Conservation (phyloP, 2,888 invertebrate species). For the Drosophila ustulata region DNA sequence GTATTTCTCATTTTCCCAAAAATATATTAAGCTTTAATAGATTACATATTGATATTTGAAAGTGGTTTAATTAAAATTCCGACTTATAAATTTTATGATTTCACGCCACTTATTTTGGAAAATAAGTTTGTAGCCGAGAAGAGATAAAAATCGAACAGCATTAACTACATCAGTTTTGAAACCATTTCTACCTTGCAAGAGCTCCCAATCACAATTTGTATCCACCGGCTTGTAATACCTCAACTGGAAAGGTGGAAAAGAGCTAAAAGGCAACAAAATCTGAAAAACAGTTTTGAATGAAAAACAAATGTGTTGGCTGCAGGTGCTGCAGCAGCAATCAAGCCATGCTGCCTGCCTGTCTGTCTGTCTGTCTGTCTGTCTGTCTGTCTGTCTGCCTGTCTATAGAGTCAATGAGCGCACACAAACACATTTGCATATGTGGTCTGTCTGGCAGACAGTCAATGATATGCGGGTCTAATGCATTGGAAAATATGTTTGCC, state of each 20-base stretch:
- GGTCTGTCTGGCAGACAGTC: slow-evolving; percentile 22
- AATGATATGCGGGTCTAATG: slow-evolving; percentile 76
- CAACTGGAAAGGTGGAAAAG: slow-evolving; percentile 9
- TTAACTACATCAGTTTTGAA: not conserved
- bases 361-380: slow-evolving; percentile 27
- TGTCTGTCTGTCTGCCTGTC: slow-evolving; percentile 31
- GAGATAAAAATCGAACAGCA: not conserved
- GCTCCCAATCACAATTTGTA: slow-evolving; percentile 2
- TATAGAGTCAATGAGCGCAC: slow-evolving; percentile 43
- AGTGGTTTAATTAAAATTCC: not conserved
- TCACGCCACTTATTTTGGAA: not conserved
- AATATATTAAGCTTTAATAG: not conserved
- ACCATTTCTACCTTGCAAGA: not conserved
- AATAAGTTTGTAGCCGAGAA: not conserved
- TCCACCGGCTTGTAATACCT: slow-evolving; percentile 14
- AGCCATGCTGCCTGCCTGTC: slow-evolving; percentile 43
- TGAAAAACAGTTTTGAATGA: slow-evolving; percentile 54
- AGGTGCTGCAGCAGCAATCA: slow-evolving; percentile 69
- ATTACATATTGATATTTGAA: not conserved
- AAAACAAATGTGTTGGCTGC: slow-evolving; percentile 44
- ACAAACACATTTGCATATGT: slow-evolving; percentile 34
- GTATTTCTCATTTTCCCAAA: not conserved
- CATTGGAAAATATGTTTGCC: slow-evolving; percentile 66
- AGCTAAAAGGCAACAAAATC: slow-evolving; percentile 15
- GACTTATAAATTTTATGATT: not conserved